A percentile compares a stretch with the other conserved stretches of the same genome.
These are phyloP conservation scores for Drosophila diplacantha DNA, from an alignment of 2,888 invertebrate species.

Conservation along the genomic window DNA sequence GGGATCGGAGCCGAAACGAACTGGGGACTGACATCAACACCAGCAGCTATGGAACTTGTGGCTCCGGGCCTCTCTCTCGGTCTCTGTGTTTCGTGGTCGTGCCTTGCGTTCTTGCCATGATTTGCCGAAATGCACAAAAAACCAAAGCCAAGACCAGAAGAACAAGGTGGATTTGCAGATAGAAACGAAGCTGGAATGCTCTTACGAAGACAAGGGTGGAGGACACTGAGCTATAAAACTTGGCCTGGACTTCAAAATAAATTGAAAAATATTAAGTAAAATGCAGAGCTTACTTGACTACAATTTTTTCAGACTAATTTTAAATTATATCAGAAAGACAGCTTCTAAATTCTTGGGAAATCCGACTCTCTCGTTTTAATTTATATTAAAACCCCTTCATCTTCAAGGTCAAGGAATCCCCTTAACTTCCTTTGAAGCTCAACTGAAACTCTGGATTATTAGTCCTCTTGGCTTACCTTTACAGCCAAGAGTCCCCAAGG, in stretches of 20 bases:
- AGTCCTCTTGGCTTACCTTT: not conserved
- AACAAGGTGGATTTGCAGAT: not conserved
- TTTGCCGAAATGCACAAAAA: slow-evolving; percentile 52
- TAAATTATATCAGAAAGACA: not conserved
- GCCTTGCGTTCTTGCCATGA: slow-evolving; percentile 53
- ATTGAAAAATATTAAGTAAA: not conserved
- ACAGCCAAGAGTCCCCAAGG: not conserved
- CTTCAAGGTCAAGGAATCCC: not conserved
- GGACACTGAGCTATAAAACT: not conserved
- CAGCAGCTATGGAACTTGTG: slow-evolving; percentile 37
- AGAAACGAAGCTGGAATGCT: slow-evolving; percentile 1
- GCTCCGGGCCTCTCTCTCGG: slow-evolving; percentile 24
- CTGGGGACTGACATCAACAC: slow-evolving; percentile 48
- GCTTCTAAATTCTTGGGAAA: not conserved
- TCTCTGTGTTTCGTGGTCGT: slow-evolving; percentile 45
- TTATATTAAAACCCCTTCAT: not conserved
- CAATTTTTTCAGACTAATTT: no score
- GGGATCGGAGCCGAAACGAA: slow-evolving; percentile 7
- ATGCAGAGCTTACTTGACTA: not conserved
- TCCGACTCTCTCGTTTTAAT: not conserved
- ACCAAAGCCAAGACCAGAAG: slow-evolving; percentile 14
- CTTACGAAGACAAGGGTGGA: not conserved
- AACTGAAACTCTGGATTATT: not conserved
- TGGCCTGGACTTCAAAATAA: no score
- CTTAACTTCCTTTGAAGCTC: not conserved